Percentiles rank a stretch among this genome's conserved stretches.
Evolutionary conservation across 2,888 invertebrate species (phyloP).

Genomic region (Patella pellucida): DNA sequence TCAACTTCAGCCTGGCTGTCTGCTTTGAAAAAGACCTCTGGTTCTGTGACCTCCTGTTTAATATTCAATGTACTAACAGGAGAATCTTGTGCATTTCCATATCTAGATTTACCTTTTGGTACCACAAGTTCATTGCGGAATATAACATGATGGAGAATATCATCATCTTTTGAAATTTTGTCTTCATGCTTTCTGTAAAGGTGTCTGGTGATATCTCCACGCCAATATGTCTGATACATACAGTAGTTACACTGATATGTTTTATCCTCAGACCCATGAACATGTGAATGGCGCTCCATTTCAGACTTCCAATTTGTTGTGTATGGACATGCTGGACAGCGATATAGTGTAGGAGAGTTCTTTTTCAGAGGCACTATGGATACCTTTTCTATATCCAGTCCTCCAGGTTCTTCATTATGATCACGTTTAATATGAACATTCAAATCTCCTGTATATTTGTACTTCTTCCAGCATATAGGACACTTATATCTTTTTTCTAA

Average conservation of each 20-base stretch:
- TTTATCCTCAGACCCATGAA: slow-evolving; percentile 70
- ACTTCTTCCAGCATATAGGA: slow-evolving; percentile 80
- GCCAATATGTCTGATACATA: slow-evolving; percentile 72
- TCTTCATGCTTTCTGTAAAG: slow-evolving; percentile 71
- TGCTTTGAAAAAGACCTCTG: slow-evolving; percentile 8
- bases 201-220: slow-evolving; percentile 73
- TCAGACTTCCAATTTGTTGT: slow-evolving; percentile 72
- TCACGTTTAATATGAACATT: slow-evolving; percentile 80
- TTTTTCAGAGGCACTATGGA: slow-evolving; percentile 50
- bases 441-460: slow-evolving; percentile 80
- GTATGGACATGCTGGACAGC: slow-evolving; percentile 78
- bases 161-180: slow-evolving; percentile 50
- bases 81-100: slow-evolving; percentile 1
- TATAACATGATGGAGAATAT: slow-evolving; percentile 26
- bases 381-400: slow-evolving; percentile 48
- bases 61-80: background rate
- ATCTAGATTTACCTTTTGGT: slow-evolving; percentile 4
- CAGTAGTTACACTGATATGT: slow-evolving; percentile 73
- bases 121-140: background rate
- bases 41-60: slow-evolving; percentile 14
- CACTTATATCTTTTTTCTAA: slow-evolving; percentile 67
- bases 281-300: slow-evolving; percentile 72
- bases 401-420: slow-evolving; percentile 73
- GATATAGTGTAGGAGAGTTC: slow-evolving; percentile 71
- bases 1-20: background rate